Base-by-base conservation (phyloP, 2,113 vertebrate species). In the Atractosteus spatula region DNA sequence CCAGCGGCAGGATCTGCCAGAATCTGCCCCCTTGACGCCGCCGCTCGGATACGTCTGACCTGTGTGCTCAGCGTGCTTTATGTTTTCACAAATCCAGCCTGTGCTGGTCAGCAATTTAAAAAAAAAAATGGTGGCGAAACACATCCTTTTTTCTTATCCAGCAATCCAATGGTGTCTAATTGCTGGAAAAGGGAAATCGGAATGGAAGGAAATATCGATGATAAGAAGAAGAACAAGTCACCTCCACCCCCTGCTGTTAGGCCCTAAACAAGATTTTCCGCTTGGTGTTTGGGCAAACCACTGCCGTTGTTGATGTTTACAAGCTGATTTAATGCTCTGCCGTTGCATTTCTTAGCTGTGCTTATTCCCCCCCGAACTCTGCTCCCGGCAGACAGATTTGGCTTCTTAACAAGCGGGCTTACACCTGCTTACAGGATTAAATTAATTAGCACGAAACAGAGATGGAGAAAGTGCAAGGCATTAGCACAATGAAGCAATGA, bases 351-450 rank as follows among this genome's bases (percentile, higher is more conserved):
- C 79, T 81, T 80, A 55, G 68, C 84, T 79, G 78, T 83, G 77
- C 73, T 82, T 14, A 14, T 61, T 65, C 73, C 76, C 72, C 73
- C 74, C 74, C 78, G 74, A 74, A 79, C 79, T 80, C 75, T 74
- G 74, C 80, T 81, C 76, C 81, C 84, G 82, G 77, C 84, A 73
- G 88, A 84, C 83, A 84, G 88, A 89, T 86, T 87, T 83, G 81
- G 80, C 83, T 87, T 82, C 80, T 82, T 89, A 92, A 90, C 83
- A 87, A 89, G 82, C 76, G 84, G 89, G 87, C 91, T 94, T 91
- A 92, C 91, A 92, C 91, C 91, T 92, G 92, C 87, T 92, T 92
- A 92, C 89, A 90, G 89, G 93, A 93, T 93, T 94, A 94, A 91
- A 91, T 92, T 88, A 91, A 90, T 91, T 92, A 92, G 87, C 82